A percentile compares a stretch with the other conserved stretches of the same genome.
Conservation (phyloP, 2,113 vertebrate species). For the Myotis lucifugus region DNA sequence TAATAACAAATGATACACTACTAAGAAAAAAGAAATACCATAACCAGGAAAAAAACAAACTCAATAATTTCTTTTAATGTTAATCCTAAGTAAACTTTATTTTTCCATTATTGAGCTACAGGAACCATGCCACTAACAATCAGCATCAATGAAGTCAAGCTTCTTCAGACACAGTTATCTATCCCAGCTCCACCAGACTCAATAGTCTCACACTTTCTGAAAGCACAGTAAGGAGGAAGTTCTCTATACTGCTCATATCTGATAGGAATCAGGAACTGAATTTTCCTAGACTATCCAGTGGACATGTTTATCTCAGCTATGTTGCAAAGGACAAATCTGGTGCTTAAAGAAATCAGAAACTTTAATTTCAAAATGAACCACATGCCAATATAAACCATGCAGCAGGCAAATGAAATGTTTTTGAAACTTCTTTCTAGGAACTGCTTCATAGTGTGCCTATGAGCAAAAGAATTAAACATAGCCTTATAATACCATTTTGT, state of each 20-base stretch:
- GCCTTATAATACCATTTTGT: background rate
- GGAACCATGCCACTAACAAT: background rate
- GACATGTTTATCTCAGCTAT: background rate
- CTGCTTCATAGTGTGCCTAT: background rate
- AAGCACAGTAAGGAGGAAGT: background rate
- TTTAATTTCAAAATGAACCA: background rate
- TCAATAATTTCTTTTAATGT: background rate
- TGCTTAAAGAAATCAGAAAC: conserved; percentile 7
- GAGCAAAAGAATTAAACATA: conserved; percentile 3
- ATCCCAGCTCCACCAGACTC: background rate
- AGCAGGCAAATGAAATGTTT: background rate
- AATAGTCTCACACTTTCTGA: background rate
- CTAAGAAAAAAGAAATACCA: background rate
- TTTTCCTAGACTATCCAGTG: conserved; percentile 26
- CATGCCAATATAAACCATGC: background rate
- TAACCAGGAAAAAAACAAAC: conserved; percentile 23
- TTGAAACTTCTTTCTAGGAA: background rate
- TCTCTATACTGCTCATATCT: background rate
- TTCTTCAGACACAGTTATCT: background rate
- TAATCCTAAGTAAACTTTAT: background rate
- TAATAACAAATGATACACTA: background rate
- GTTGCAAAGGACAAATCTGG: background rate
- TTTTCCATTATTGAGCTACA: background rate
- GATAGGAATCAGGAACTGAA: conserved; percentile 20
- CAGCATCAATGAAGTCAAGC: background rate